These are phyloP conservation scores for Lates calcarifer DNA, from an alignment of 2,113 vertebrate genomes.

Conservation along the genomic window DNA sequence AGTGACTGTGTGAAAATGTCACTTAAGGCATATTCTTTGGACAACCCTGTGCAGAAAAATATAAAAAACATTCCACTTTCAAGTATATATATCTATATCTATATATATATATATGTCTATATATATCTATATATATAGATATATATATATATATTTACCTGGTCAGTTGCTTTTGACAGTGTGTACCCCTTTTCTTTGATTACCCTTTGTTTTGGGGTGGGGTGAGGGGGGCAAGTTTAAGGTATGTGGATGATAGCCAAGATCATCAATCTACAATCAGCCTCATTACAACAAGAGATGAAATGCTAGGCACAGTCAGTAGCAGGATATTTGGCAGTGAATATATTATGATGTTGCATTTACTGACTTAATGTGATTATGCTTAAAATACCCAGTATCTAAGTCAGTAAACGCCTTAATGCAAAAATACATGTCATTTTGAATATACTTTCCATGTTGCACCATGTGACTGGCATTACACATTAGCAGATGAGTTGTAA, in stretches of 20 bases:
- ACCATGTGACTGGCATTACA: constrained; percentile 17
- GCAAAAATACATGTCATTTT: constrained; percentile 9
- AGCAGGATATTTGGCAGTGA: constrained; percentile 54
- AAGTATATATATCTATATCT: too few species aligned
- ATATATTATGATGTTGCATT: constrained; percentile 17
- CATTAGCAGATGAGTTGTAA: not conserved
- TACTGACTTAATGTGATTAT: constrained; percentile 18
- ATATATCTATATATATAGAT: too few species aligned
- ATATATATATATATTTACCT: too few species aligned
- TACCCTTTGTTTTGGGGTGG: constrained; percentile 11
- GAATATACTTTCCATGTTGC: constrained; percentile 1
- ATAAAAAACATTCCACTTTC: constrained; percentile 74
- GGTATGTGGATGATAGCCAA: constrained; percentile 20
- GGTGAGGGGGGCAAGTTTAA: not conserved
- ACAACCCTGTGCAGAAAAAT: constrained; percentile 79
- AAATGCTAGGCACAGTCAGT: constrained; percentile 35
- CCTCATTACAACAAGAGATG: constrained; percentile 15
- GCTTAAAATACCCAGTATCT: constrained; percentile 17
- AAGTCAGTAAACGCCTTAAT: constrained; percentile 23
- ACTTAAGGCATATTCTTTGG: constrained; percentile 80
- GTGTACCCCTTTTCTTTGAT: constrained; percentile 21
- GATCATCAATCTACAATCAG: constrained; percentile 10
- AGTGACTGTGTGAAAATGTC: constrained; percentile 61
- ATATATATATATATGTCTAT: too few species aligned
- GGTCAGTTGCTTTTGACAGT: constrained; percentile 40